Percentiles rank a stretch among this genome's conserved stretches.
Evolutionary conservation across 2,797 vertebrate species (phyloP).

Genomic region (Staurois parvus): DNA sequence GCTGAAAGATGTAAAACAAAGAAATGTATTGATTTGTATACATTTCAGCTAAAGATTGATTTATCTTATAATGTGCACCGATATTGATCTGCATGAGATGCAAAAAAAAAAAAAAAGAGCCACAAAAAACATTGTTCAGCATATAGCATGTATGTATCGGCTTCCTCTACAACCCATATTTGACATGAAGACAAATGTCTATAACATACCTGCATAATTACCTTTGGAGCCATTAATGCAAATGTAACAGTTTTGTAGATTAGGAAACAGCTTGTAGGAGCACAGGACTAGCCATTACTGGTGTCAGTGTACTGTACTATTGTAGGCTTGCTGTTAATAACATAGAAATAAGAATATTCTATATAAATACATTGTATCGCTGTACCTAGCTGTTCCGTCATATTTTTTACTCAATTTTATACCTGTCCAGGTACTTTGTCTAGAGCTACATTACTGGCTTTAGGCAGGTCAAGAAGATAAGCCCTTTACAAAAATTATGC

Average conservation of each 20-base stretch:
- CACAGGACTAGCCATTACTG: slow-evolving; percentile 2
- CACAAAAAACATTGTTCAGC: slow-evolving; percentile 4
- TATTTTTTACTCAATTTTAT: not conserved
- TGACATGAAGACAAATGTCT: slow-evolving; percentile 33
- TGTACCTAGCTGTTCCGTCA: not conserved
- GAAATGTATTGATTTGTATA: slow-evolving; percentile 56
- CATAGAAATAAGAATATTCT: not conserved
- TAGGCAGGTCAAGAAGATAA: not conserved
- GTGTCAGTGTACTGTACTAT: not conserved
- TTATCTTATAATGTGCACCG: slow-evolving; percentile 48
- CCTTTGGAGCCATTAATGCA: slow-evolving; percentile 15
- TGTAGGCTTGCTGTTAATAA: not conserved
- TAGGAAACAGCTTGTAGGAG: slow-evolving; percentile 1
- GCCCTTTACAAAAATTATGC: not conserved
- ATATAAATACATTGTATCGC: not conserved
- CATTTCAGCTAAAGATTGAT: slow-evolving; percentile 54
- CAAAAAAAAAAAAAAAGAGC: not conserved
- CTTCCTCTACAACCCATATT: slow-evolving; percentile 2
- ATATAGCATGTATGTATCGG: slow-evolving; percentile 24
- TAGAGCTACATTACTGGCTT: too few species aligned
- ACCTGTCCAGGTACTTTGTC: not conserved
- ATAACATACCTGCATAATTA: slow-evolving; percentile 27
- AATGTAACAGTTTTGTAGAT: not conserved
- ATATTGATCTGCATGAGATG: slow-evolving; percentile 51
- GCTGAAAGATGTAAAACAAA: slow-evolving; percentile 17